Conservation (phyloP, 1,140 invertebrate species). For the Trichonephila clavipes region DNA sequence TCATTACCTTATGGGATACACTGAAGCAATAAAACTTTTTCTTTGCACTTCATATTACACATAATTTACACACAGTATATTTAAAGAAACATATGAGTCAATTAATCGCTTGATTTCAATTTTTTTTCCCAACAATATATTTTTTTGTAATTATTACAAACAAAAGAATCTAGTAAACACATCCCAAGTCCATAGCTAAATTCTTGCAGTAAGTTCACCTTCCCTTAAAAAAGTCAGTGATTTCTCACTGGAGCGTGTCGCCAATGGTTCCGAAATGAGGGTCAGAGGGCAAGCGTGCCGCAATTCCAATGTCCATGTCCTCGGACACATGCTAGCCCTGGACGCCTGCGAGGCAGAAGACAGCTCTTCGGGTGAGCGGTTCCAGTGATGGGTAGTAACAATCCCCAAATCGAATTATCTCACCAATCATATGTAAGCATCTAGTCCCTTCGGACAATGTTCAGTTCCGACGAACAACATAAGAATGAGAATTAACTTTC, state of each 20-base stretch:
- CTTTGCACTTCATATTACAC: too few relatives aligned
- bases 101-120: too few relatives aligned
- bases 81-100: too few relatives aligned
- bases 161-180: too few relatives aligned
- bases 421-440: slow-evolving; percentile 25
- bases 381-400: neutral
- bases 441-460: neutral
- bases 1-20: too few relatives aligned
- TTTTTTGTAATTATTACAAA: too few relatives aligned
- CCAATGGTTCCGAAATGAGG: neutral
- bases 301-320: slow-evolving; percentile 30
- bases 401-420: slow-evolving; percentile 48
- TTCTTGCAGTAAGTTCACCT: neutral
- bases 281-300: slow-evolving; percentile 45
- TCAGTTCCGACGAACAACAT: slow-evolving; percentile 3
- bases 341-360: neutral
- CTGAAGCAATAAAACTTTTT: too few relatives aligned
- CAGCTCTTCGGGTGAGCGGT: slow-evolving; percentile 28
- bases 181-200: neutral
- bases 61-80: too few relatives aligned
- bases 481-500: neutral
- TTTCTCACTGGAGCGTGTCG: slow-evolving; percentile 44
- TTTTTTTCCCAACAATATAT: too few relatives aligned
- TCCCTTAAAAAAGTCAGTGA: neutral
- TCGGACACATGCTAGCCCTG: neutral